Evolutionary conservation across 2,113 vertebrate species (phyloP).

Genomic region (Vulpes ferrilata): DNA sequence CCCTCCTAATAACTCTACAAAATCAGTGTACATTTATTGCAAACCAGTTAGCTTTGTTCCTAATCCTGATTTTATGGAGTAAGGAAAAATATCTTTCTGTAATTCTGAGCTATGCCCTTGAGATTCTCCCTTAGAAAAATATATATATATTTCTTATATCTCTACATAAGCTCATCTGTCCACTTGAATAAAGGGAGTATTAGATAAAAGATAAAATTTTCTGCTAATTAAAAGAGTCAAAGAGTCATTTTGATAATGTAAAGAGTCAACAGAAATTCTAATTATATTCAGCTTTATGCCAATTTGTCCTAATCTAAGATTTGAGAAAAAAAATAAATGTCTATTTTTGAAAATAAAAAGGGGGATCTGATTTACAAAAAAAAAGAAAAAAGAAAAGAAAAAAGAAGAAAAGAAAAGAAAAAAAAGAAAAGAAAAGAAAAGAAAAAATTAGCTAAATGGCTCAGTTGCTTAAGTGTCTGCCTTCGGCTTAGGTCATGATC

Average conservation of each 20-base stretch:
- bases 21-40: not conserved
- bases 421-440: too few relatives aligned
- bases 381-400: not conserved
- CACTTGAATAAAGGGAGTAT: slow-evolving; percentile 15
- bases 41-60: not conserved
- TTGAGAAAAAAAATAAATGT: not conserved
- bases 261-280: slow-evolving; percentile 39
- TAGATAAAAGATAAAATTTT: slow-evolving; percentile 50
- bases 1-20: not conserved
- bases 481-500: too few relatives aligned
- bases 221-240: slow-evolving; percentile 47
- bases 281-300: not conserved
- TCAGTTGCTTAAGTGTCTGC: too few relatives aligned
- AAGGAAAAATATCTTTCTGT: slow-evolving; percentile 25
- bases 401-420: too few relatives aligned
- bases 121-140: not conserved
- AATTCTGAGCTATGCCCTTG: not conserved
- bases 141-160: slow-evolving; percentile 23
- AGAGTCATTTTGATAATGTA: slow-evolving; percentile 23
- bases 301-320: not conserved
- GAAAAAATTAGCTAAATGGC: too few relatives aligned
- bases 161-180: slow-evolving; percentile 41
- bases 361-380: not conserved
- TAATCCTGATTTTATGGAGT: slow-evolving; percentile 44
- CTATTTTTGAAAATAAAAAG: slow-evolving; percentile 10